phyloP scores from a whole-genome alignment of 2,113 vertebrate species.

The Cyprinodon brontotheroides region DNA sequence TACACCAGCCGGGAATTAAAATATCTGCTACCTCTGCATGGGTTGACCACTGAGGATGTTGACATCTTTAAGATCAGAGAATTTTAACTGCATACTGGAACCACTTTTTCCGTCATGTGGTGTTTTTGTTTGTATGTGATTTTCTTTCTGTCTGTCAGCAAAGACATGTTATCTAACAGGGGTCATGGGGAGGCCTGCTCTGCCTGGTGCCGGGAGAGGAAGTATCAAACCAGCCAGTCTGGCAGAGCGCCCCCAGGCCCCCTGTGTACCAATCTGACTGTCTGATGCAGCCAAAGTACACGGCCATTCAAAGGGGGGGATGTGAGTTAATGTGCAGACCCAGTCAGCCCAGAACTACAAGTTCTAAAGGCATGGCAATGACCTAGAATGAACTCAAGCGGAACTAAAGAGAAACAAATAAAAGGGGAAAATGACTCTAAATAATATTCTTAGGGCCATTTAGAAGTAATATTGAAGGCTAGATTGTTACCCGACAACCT shows the following conservation, averaged over 20 bases:
- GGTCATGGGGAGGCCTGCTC: slow-evolving; percentile 56
- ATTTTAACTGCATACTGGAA: too few relatives aligned
- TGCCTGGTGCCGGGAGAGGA: slow-evolving; percentile 62
- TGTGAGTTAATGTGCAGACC: slow-evolving; percentile 39
- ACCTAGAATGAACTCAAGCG: slow-evolving; percentile 41
- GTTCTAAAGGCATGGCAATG: slow-evolving; percentile 42
- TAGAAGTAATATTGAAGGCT: not conserved
- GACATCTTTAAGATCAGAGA: too few relatives aligned
- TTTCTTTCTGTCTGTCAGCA: slow-evolving; percentile 29
- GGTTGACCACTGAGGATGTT: slow-evolving; percentile 68
- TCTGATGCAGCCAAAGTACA: slow-evolving; percentile 64
- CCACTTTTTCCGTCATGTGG: too few relatives aligned
- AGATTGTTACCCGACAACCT: not conserved
- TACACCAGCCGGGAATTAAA: not conserved
- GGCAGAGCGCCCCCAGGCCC: slow-evolving; percentile 60
- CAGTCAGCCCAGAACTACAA: slow-evolving; percentile 26
- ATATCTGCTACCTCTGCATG: slow-evolving; percentile 68
- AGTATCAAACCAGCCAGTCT: slow-evolving; percentile 68
- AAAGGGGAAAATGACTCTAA: not conserved
- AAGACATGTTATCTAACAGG: slow-evolving; percentile 71
- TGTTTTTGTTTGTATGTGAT: slow-evolving; percentile 6
- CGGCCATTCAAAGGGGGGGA: slow-evolving; percentile 55
- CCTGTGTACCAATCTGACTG: slow-evolving; percentile 57
- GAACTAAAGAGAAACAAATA: not conserved
- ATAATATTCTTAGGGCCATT: not conserved